A percentile compares a stretch with the other conserved stretches of the same genome.
Conservation (phyloP, 2,888 invertebrate genomes). For the Epistrophe eligans region DNA sequence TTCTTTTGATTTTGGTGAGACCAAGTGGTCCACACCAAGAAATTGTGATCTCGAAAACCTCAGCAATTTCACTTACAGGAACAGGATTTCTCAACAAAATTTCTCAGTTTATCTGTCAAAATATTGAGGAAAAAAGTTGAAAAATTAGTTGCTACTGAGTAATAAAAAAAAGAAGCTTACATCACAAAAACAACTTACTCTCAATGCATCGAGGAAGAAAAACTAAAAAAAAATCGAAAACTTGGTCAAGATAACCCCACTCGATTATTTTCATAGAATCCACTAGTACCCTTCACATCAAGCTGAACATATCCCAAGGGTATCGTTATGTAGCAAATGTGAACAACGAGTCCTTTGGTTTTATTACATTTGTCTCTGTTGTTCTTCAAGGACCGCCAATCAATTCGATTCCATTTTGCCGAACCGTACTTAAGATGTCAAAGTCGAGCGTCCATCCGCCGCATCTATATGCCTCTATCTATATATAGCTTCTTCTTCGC, state of each 20-base stretch:
- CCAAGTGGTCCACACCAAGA: too few relatives aligned
- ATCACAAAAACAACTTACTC: too few relatives aligned
- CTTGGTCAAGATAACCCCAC: not conserved
- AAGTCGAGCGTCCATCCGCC: constrained; percentile 43
- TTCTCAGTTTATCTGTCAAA: too few relatives aligned
- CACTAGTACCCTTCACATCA: constrained; percentile 7
- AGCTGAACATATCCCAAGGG: constrained; percentile 35
- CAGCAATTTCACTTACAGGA: too few relatives aligned
- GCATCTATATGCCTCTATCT: not conserved
- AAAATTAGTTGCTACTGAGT: too few relatives aligned
- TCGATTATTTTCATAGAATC: constrained; percentile 7
- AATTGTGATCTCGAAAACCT: too few relatives aligned
- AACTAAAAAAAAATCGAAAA: too few relatives aligned
- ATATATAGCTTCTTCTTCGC: not conserved
- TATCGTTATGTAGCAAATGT: constrained; percentile 61
- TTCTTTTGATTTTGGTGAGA: too few relatives aligned
- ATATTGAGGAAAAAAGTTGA: too few relatives aligned
- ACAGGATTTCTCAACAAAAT: too few relatives aligned
- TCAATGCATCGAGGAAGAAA: too few relatives aligned
- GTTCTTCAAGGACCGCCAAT: constrained; percentile 55
- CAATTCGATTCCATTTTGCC: constrained; percentile 68
- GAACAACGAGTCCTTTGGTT: constrained; percentile 64
- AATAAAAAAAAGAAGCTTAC: too few relatives aligned
- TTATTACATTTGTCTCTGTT: constrained; percentile 59
- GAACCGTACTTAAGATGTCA: constrained; percentile 67